Evolutionary conservation across 2,113 vertebrate genomes (phyloP).

Genomic region (Pygathrix nemaeus): DNA sequence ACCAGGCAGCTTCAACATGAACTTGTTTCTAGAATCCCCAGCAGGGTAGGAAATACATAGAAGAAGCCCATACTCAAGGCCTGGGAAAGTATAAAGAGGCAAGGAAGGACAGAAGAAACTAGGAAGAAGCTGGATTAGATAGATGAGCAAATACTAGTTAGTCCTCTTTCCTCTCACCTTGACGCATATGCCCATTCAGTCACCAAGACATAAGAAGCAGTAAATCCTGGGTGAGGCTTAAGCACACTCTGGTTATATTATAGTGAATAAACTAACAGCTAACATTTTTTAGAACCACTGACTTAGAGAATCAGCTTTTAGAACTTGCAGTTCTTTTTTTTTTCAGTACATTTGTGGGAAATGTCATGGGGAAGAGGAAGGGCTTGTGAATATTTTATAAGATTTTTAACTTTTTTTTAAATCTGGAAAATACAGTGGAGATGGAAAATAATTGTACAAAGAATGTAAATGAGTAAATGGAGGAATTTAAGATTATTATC

Average conservation of each 20-base stretch:
- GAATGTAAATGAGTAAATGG: neutral
- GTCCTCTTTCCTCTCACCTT: neutral
- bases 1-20: neutral
- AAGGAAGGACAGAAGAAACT: neutral
- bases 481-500: neutral
- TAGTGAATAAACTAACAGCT: neutral
- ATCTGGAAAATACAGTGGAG: neutral
- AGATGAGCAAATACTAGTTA: neutral
- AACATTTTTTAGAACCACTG: neutral
- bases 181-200: neutral
- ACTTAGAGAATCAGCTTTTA: neutral
- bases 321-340: neutral
- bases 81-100: neutral
- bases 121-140: neutral
- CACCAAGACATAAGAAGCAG: neutral
- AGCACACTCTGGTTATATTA: neutral
- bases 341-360: neutral
- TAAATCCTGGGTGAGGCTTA: neutral
- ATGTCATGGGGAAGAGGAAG: neutral
- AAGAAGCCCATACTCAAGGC: neutral
- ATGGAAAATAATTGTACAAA: neutral
- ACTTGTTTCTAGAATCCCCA: neutral
- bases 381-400: neutral
- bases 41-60: neutral
- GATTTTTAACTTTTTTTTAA: neutral